Evolutionary conservation across 1,140 invertebrate genomes (phyloP), one percentile per base, ranked within the genome.

Genomic region (Mercenaria mercenaria): DNA sequence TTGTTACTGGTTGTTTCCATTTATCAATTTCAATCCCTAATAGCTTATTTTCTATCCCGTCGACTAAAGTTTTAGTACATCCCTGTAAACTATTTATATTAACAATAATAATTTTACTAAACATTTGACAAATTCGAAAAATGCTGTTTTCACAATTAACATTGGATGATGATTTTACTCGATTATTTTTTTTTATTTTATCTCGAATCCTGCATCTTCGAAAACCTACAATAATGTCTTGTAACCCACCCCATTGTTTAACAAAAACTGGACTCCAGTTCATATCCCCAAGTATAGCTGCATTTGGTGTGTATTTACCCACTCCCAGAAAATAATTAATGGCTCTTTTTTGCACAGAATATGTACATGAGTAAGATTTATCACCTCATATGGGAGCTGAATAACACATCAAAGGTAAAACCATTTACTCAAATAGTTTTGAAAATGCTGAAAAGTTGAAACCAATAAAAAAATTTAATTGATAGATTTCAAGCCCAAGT

Each of bases 221-320:
- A 61, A n/a, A 61, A 26, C 6, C 56, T 20, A n/a, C 18, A 20
- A 61, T 26, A 61, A 8, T n/a, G 26, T 20, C 26, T 61, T n/a
- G 6, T 26, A n/a, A 61, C 18, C 10, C 18, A 20, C 26, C 26
- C 56, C 56, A 61, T 26, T 61, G 56, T 20, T 26, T 20, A 26
- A 61, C 56, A 61, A 20, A n/a, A 6, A n/a, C 10, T 61, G 56
- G 56, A 8, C n/a, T 20, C 56, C 56, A 61, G 26, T 6, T 50
- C 77, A 81, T 81, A 32, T 81, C 77, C 4, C 77, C 52, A 32
- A 13, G 4, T 26, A 85, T 61, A 29, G 82, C 59, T 18, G 39
- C 59, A 72, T 85, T 85, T n/a, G 59, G 59, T n/a, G 82, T 47
- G 47, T 64, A 85, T 72, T 72, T 85, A 47, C 82, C 41, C 15